phyloP scores from a whole-genome alignment of 2,113 vertebrate species.

The Delphinapterus leucas region DNA sequence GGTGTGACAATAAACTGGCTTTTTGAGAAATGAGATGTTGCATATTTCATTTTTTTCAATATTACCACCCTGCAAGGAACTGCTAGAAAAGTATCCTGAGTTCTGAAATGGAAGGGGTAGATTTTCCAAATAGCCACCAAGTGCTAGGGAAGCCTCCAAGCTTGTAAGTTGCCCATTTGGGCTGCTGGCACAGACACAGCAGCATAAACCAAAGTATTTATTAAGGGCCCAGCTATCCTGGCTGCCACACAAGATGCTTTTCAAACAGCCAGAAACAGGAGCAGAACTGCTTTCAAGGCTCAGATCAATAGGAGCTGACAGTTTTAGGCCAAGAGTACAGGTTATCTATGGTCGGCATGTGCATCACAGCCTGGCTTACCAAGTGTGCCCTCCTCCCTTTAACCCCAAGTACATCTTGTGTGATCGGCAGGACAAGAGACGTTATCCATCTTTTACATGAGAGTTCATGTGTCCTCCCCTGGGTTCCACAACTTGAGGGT shows the following conservation, averaged over 20 bases:
- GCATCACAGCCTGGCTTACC: accelerated
- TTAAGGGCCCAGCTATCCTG: conserved; percentile 65
- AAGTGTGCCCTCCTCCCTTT: neutral
- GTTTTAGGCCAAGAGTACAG: neutral
- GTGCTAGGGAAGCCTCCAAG: neutral
- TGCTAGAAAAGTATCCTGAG: conserved; percentile 33
- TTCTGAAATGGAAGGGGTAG: neutral
- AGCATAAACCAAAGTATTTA: neutral
- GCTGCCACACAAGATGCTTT: neutral
- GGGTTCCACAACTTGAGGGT: neutral
- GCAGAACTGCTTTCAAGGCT: neutral
- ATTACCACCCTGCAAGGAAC: conserved; percentile 18
- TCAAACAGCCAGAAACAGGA: neutral
- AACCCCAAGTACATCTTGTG: accelerated
- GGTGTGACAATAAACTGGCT: neutral
- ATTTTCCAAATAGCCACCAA: neutral
- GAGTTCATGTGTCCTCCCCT: no score
- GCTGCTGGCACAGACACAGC: neutral
- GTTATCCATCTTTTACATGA: accelerated
- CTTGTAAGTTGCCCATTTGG: conserved; percentile 3
- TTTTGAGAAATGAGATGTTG: conserved; percentile 48
- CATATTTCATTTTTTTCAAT: conserved; percentile 26
- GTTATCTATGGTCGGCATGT: accelerated
- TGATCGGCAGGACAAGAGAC: neutral
- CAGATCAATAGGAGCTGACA: neutral